A percentile compares a stretch with the other conserved stretches of the same genome.
Evolutionary conservation across 2,888 invertebrate species (phyloP).

Genomic region (Torymus texanus): DNA sequence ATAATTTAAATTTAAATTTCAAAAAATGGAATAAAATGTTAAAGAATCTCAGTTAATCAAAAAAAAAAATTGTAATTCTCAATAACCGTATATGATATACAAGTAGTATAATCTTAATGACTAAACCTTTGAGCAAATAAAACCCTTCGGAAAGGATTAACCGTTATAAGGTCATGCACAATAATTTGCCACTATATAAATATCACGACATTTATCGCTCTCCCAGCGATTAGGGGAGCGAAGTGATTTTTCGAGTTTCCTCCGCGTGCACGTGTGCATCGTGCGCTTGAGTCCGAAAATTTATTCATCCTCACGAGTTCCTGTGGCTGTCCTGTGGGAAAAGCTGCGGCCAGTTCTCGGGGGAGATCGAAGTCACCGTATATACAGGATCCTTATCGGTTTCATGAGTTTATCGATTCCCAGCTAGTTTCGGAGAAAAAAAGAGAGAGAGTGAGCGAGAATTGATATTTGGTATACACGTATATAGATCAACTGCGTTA

Average conservation of each 20-base stretch:
- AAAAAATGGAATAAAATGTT: too few relatives aligned
- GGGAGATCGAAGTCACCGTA: not conserved
- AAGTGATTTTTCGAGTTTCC: conserved; percentile 47
- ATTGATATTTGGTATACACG: conserved; percentile 4
- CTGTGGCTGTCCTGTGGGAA: conserved; percentile 55
- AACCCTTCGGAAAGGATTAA: not conserved
- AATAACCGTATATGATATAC: too few relatives aligned
- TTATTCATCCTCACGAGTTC: conserved; percentile 55
- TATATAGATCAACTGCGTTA: not conserved
- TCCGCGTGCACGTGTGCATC: not conserved
- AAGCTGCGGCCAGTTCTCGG: conserved; percentile 4
- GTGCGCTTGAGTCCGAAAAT: conserved; percentile 44
- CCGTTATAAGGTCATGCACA: not conserved
- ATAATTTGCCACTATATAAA: conserved; percentile 29
- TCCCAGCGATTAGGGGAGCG: conserved; percentile 7
- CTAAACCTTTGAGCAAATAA: not conserved
- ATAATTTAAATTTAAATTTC: too few relatives aligned
- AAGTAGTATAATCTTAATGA: too few relatives aligned
- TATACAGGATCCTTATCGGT: conserved; percentile 36
- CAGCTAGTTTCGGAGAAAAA: conserved; percentile 12
- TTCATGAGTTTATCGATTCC: conserved; percentile 26
- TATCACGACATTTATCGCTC: conserved; percentile 18
- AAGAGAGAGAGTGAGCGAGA: conserved; percentile 8
- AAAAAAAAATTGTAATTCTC: too few relatives aligned
- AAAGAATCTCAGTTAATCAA: too few relatives aligned